These are phyloP conservation scores for Anneissia japonica DNA, from an alignment of 35 echinoderm and acorn worm genomes.

Conservation along the genomic window DNA sequence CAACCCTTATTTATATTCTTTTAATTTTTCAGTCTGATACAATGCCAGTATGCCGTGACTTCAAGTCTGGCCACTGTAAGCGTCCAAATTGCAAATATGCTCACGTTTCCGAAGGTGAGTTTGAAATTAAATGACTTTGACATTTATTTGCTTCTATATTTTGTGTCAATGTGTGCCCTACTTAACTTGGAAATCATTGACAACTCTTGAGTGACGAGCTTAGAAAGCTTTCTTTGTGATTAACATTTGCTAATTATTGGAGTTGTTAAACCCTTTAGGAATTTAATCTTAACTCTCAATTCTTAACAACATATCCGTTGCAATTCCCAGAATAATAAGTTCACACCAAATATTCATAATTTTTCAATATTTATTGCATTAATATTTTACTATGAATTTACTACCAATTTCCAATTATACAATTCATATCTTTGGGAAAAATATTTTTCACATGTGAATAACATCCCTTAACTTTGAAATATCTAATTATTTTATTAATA, in stretches of 20 bases:
- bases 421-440: too few species aligned
- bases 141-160: background rate
- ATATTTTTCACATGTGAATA: too few species aligned
- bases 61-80: constrained; percentile 98
- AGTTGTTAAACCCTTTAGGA: background rate
- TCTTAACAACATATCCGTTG: background rate
- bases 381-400: too few species aligned
- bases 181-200: background rate
- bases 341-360: too few species aligned
- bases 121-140: background rate
- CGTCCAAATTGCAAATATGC: constrained; percentile 97
- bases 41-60: constrained; percentile 94
- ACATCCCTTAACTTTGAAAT: too few species aligned
- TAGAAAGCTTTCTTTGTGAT: background rate
- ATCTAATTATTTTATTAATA: too few species aligned
- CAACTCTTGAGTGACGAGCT: background rate
- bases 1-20: too few species aligned
- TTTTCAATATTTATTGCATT: too few species aligned
- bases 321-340: too few species aligned
- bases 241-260: background rate
- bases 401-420: too few species aligned
- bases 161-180: background rate
- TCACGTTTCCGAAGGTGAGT: constrained; percentile 94
- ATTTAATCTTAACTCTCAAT: background rate
- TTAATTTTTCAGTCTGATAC: constrained; percentile 55